Evolutionary conservation across 2,113 vertebrate species (phyloP), one percentile per base, ranked within the genome.

Genomic region (Paraplagusia blochii): DNA sequence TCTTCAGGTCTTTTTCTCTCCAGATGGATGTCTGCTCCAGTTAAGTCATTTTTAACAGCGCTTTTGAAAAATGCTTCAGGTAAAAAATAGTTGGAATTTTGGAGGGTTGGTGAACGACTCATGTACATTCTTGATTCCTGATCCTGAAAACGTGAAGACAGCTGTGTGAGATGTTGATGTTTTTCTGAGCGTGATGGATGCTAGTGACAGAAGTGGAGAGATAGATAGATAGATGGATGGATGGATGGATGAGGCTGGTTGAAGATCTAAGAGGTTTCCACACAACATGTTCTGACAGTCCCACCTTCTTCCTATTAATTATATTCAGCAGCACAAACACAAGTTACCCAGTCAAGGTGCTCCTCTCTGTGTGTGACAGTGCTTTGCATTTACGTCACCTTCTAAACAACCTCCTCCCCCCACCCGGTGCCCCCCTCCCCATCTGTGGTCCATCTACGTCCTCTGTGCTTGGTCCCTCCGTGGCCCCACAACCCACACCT

Each of bases 271-370:
- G 66, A 79, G 61, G 70, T 75, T 84, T 86, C 83, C 76, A 76
- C 64, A 80, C 82, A 82, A 80, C 82, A 82, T 83, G 83, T 85
- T 73, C 71, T 52, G 74, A 89, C 86, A 84, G 78, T 77, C 74
- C 82, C 71, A 43, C 57, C 57, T 54, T 57, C 77, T 74, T 84
- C 78, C 77, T 76, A 72, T 88, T 81, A 74, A 87, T 88, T 83
- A 80, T 63, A 71, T 72, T 76, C 75, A 48, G 83, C 82, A 76
- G 68, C 76, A 78, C 49, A 76, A 53, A 68, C 44, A 77, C 62
- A 58, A 69, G 68, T 69, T 72, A 76, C 72, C 63, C 62, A 52
- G 63, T 85, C 72, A 13, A 34, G 49, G 70, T 69, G 63, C 62
- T 13, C 66, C 69, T 66, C 58, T 74, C 68, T 69, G 62, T 44